Evolutionary conservation across 2,888 invertebrate species (phyloP), one percentile per base, ranked within the genome.

Genomic region (Miltochrista miniata): DNA sequence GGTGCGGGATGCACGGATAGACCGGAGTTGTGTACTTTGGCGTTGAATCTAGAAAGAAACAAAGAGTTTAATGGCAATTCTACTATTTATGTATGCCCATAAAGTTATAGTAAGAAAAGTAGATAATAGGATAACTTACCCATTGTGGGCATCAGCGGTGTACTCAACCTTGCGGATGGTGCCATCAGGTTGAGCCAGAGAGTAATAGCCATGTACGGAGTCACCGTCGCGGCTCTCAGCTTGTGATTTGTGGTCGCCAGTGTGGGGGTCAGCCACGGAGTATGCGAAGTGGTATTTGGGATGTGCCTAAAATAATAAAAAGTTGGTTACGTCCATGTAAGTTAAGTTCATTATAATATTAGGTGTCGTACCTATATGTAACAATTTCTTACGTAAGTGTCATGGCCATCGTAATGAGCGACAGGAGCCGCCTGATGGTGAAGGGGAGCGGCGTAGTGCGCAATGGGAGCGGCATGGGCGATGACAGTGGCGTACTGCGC

Each of bases 351-450:
- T 11, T 37, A 1, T 3, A 37, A n/a, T 33, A 50, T 48, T 30
- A 8, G 30, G 8, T 7, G 30, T 8, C 8, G n/a, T n/a, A n/a
- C n/a, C n/a, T n/a, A n/a, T n/a, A 24, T 24, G 8, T 31, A 2
- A 31, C 11, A 31, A 9, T 31, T 31, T 31, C 31, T 47, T 48
- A 52, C 51, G n/a, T 67, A 64, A 24, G 64, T 45, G 15, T 64
- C 64, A 24, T 76, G 74, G 2, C 70, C 76, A 5, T 61, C 69
- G 59, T 78, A 18, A 8, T 38, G 11, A 15, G 9, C 10, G 2
- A 11, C 2, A 15, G 38, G 43, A 7, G 24, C 43, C 3, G 43
- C 24, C 30, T 40, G 30, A 4, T 76, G 71, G 24, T 73, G 72
- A 0, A 39, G 7, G 38, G 59, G 42, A 43, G 57, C 47, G 13